Base-by-base conservation (phyloP, 2,797 vertebrate species). In the Diceros bicornis region DNA sequence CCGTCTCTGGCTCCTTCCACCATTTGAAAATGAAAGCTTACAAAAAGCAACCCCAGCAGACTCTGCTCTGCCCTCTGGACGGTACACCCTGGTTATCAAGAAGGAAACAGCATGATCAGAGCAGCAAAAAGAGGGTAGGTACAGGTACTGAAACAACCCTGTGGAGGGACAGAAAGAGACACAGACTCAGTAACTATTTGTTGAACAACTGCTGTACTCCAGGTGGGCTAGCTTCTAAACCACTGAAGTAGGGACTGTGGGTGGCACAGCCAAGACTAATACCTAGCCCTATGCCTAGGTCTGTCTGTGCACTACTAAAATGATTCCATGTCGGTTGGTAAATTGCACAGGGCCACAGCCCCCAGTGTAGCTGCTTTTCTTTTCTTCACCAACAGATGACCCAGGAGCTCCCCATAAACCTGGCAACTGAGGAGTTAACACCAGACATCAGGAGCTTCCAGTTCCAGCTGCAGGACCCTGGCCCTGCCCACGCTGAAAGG, bases 281-380 rank as follows among this genome's bases (percentile, higher is more conserved):
- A n/a, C 3, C 23, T 3, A 52, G 10, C 18, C 50, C n/a, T 55
- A 1, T 29, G 11, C 68, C 18, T 10, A 17, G 14, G 27, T 23
- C 68, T 83, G 16, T 37, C 34, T 0, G 7, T n/a, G 44, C 12
- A 21, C 6, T 17, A 37, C 23, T 21, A 11, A 44, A 52, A 44
- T 0, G 0, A 29, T 23, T 55, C 68, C 47, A 17, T 1, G 29
- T 20, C 2, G 0, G 27, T 7, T 55, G 44, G 21, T 21, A 10
- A 75, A 32, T 4, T 2, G 9, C 8, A 3, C 27, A 5, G 14
- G 5, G 7, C 10, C 29, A 32, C 4, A 44, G 59, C 23, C 37
- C 41, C 37, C 29, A 25, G 23, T 29, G 32, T 23, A 29, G 32
- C 55, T 71, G 9, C 11, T n/a, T 66, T 47, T 55, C 17, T 77